A percentile compares a stretch with the other conserved stretches of the same genome.
These are phyloP conservation scores for Dryobotodes eremita DNA, from an alignment of 2,888 invertebrate genomes.

Conservation along the genomic window DNA sequence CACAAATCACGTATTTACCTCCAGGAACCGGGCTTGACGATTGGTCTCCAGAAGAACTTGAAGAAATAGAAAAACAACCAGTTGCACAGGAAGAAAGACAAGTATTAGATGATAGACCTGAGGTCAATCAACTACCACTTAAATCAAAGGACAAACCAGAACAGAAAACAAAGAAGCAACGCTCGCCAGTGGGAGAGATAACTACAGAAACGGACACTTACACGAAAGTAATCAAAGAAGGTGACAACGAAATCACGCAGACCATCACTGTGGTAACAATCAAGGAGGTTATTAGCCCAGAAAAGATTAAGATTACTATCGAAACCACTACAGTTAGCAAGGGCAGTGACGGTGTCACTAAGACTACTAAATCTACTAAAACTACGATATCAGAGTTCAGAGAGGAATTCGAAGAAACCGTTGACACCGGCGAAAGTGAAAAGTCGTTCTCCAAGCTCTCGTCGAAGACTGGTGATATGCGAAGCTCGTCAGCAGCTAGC, in stretches of 20 bases:
- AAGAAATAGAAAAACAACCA: conserved; percentile 83
- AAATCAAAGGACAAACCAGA: conserved; percentile 73
- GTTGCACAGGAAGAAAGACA: conserved; percentile 72
- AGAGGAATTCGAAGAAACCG: conserved; percentile 88
- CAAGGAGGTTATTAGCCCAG: conserved; percentile 88
- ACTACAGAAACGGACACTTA: conserved; percentile 88
- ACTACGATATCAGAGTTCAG: conserved; percentile 88
- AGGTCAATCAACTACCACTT: conserved; percentile 73
- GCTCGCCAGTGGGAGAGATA: conserved; percentile 87
- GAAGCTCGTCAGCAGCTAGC: conserved; percentile 92
- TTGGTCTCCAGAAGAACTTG: conserved; percentile 86
- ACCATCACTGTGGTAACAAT: conserved; percentile 88
- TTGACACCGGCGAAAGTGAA: conserved; percentile 87
- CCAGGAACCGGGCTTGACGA: conserved; percentile 86
- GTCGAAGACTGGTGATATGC: conserved; percentile 89
- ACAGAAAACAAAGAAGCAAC: conserved; percentile 81
- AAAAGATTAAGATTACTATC: conserved; percentile 86
- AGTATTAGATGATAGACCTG: conserved; percentile 73
- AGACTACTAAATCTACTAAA: conserved; percentile 89
- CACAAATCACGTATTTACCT: conserved; percentile 88
- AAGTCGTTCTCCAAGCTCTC: conserved; percentile 88
- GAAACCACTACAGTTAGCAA: conserved; percentile 89
- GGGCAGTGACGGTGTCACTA: conserved; percentile 86
- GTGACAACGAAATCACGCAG: conserved; percentile 86
- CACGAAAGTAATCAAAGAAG: conserved; percentile 86